These are phyloP conservation scores for Pheosia gnoma DNA, from an alignment of 2,888 invertebrate species.

Conservation along the genomic window DNA sequence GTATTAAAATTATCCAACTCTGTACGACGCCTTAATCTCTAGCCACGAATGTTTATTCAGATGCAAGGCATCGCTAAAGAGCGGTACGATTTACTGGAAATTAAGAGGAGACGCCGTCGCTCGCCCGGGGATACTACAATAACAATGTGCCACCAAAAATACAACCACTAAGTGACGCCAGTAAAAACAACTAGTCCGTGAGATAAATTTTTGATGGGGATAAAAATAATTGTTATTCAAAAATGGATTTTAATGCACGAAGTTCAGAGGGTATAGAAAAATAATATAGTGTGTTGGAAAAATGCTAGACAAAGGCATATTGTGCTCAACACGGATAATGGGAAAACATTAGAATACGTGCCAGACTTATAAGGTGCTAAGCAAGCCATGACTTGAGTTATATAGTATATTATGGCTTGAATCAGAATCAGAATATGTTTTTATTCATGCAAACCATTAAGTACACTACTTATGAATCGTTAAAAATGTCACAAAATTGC, in stretches of 20 bases:
- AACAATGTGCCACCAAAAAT: conserved; percentile 77
- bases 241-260: conserved; percentile 13
- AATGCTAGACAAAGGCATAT: no score
- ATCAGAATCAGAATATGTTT: no score
- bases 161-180: conserved; percentile 62
- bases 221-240: conserved; percentile 21
- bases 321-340: no score
- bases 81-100: conserved; percentile 81
- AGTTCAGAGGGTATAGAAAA: not conserved
- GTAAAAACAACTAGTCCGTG: conserved; percentile 59
- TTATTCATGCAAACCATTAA: no score
- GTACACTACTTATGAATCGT: no score
- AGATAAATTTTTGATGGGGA: conserved; percentile 28
- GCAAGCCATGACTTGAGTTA: no score
- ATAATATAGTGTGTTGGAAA: no score
- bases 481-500: no score
- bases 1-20: conserved; percentile 14
- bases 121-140: conserved; percentile 73
- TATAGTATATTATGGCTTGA: no score
- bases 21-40: conserved; percentile 51
- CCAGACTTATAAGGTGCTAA: no score
- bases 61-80: conserved; percentile 73
- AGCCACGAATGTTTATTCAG: conserved; percentile 76
- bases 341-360: no score
- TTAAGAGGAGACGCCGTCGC: conserved; percentile 74